These are phyloP conservation scores for Odontothrips loti DNA, from an alignment of 2,888 invertebrate genomes.

Conservation along the genomic window DNA sequence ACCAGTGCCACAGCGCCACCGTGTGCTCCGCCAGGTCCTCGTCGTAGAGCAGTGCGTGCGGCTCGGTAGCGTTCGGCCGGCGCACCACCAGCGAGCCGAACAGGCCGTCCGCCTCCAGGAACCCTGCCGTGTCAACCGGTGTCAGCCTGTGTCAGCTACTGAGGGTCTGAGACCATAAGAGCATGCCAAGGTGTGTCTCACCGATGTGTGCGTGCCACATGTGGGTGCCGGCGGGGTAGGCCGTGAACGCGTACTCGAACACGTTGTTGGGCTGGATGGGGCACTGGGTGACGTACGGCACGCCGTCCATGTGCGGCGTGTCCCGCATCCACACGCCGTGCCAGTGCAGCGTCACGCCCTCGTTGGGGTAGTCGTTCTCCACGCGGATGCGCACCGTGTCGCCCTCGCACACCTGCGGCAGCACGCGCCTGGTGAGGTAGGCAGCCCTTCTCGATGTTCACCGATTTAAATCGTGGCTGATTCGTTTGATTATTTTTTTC, in stretches of 20 bases:
- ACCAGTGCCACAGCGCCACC: conserved; percentile 52
- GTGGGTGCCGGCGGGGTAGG: conserved; percentile 47
- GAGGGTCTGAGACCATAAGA: too few species aligned
- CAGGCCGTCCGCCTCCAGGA: conserved; percentile 49
- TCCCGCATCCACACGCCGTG: conserved; percentile 49
- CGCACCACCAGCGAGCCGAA: conserved; percentile 48
- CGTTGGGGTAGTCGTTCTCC: conserved; percentile 46
- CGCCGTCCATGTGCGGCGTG: conserved; percentile 49
- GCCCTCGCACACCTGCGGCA: conserved; percentile 49
- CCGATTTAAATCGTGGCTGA: too few species aligned
- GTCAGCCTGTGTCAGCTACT: too few species aligned
- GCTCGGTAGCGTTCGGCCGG: conserved; percentile 42
- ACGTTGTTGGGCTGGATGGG: conserved; percentile 46
- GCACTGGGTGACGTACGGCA: conserved; percentile 48
- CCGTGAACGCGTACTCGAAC: conserved; percentile 46
- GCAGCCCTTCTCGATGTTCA: background rate
- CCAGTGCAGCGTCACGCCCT: conserved; percentile 52
- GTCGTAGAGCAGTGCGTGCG: conserved; percentile 46
- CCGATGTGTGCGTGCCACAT: conserved; percentile 47
- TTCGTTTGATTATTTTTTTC: too few species aligned
- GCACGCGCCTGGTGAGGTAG: too few species aligned
- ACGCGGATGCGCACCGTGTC: conserved; percentile 49
- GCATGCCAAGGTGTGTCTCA: too few species aligned
- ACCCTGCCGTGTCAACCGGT: too few species aligned
- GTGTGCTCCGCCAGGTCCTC: conserved; percentile 51